Conservation (phyloP, 1,140 invertebrate genomes). For the Triops longicaudatus region DNA sequence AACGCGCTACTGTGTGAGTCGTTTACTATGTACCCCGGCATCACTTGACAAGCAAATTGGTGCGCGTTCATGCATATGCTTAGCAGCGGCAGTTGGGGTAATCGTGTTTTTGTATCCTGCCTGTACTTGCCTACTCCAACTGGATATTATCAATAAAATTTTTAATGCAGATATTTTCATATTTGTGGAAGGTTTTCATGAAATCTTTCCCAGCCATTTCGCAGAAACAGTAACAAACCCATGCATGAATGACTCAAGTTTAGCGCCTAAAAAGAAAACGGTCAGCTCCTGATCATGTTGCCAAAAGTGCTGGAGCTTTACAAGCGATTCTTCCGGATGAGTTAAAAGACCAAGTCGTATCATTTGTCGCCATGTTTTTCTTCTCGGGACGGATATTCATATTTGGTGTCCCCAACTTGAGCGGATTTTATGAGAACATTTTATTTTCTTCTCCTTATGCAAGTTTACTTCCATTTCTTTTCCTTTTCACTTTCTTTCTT, state of each 20-base stretch:
- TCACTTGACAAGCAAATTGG: too few relatives aligned
- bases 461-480: not conserved
- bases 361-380: slow-evolving; percentile 7
- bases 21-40: too few relatives aligned
- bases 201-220: too few relatives aligned
- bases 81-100: too few relatives aligned
- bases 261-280: not conserved
- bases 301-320: not conserved
- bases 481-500: not conserved
- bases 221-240: not conserved
- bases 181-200: too few relatives aligned
- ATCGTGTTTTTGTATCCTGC: too few relatives aligned
- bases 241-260: not conserved
- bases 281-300: not conserved
- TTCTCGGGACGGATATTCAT: not conserved
- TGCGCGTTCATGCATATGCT: too few relatives aligned
- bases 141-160: too few relatives aligned
- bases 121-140: too few relatives aligned
- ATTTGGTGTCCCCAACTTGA: not conserved
- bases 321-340: not conserved
- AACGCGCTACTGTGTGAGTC: too few relatives aligned
- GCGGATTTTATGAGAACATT: not conserved
- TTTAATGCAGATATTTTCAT: too few relatives aligned
- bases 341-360: not conserved
- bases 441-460: not conserved